These are phyloP conservation scores for Apamea crenata DNA, from an alignment of 2,888 invertebrate genomes.

Conservation along the genomic window DNA sequence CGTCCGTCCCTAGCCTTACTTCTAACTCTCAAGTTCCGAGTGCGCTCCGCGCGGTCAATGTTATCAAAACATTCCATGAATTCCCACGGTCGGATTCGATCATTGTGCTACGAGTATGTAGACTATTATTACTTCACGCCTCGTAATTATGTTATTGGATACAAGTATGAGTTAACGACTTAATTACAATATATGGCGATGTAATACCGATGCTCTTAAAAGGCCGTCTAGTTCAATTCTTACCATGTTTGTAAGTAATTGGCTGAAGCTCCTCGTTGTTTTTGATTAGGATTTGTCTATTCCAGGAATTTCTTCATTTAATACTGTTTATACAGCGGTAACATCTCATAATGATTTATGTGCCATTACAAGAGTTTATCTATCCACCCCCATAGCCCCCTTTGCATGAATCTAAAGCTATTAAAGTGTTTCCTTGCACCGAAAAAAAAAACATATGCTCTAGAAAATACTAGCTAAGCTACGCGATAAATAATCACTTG, in stretches of 20 bases:
- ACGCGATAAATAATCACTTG: background rate
- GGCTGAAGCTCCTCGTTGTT: constrained; percentile 25
- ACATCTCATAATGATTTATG: background rate
- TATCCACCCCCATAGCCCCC: background rate
- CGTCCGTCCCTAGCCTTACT: background rate
- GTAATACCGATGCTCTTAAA: constrained; percentile 28
- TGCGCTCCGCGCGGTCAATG: constrained; percentile 64
- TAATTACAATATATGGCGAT: constrained; percentile 51
- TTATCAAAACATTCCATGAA: constrained; percentile 81
- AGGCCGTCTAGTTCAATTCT: constrained; percentile 30
- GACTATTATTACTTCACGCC: constrained; percentile 58
- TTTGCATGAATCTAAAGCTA: background rate
- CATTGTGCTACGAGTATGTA: constrained; percentile 60
- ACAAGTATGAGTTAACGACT: constrained; percentile 54
- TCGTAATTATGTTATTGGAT: constrained; percentile 57
- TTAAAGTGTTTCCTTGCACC: background rate
- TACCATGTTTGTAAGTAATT: constrained; percentile 34
- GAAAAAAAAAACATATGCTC: background rate
- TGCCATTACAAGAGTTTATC: background rate
- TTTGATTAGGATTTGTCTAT: constrained; percentile 5
- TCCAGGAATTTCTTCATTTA: constrained; percentile 28
- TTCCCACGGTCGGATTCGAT: constrained; percentile 76
- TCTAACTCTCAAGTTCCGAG: constrained; percentile 30
- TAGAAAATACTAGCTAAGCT: background rate
- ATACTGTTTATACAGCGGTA: background rate